Evolutionary conservation across 2,113 vertebrate genomes (phyloP), one percentile per base, ranked within the genome.

Genomic region (Aspiorhynchus laticeps): DNA sequence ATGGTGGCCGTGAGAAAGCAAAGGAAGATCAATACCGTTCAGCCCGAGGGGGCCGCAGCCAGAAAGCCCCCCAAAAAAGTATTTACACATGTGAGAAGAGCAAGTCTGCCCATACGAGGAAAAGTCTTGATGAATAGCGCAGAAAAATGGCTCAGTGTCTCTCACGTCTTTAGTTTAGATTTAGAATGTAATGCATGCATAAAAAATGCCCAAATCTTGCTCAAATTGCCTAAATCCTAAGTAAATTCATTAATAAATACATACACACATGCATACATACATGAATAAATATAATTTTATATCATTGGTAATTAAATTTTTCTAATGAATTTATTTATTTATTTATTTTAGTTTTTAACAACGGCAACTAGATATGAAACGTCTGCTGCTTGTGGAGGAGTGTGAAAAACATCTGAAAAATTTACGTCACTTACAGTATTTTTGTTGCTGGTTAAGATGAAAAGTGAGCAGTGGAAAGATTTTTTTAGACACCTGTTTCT

Each of bases 11-110:
- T 88, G 85, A 79, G 83, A 88, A 78, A 46, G 88, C 69, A 88
- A 88, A 88, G 90, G 21, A 21, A 67, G 88, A 88, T 90, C 89
- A 87, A 77, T 85, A 80, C 82, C 85, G 84, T 53, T 79, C 33
- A 67, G 87, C 56, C 83, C 71, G 85, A 90, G 87, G 38, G 10
- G 33, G 9, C 83, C 31, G 67, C 69, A 63, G 1, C n/a, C 61
- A 2, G 48, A 24, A 41, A 11, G 21, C 26, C 84, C 38, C 0
- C 91, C 89, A 79, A 82, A 84, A 53, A 85, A 84, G 83, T 88
- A 87, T 59, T 90, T 88, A 88, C 61, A 91, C 69, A 85, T 86
- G 28, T 87, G 87, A 84, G 75, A 51, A 74, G 69, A 83, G 86
- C 53, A 12, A 19, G 15, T 5, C 48, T 33, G 48, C 17, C 31